These are phyloP conservation scores for Pseudochirops cupreus DNA, from an alignment of 2,797 vertebrate genomes.

Conservation along the genomic window DNA sequence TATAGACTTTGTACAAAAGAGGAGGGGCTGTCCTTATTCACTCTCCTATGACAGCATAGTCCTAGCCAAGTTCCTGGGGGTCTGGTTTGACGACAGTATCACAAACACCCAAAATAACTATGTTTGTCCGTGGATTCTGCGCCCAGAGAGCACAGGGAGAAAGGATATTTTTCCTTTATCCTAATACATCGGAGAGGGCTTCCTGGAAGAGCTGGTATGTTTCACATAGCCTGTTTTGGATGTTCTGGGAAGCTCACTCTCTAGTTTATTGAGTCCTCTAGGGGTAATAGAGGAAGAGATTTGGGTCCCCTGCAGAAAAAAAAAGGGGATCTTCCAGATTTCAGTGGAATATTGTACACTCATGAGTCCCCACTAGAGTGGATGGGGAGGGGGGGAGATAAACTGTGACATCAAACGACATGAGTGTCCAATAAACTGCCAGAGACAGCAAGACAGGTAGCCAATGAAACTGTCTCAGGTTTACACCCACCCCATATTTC, in stretches of 20 bases:
- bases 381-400: neutral
- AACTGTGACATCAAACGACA: conserved; percentile 12
- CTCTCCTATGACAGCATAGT: neutral
- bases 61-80: neutral
- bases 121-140: neutral
- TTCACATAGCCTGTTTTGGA: neutral
- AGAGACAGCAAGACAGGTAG: conserved; percentile 16
- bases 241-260: neutral
- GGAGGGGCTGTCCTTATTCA: neutral
- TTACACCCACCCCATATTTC: neutral
- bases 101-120: neutral
- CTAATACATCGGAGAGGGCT: neutral
- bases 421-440: conserved; percentile 34
- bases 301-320: neutral
- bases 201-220: neutral
- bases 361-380: neutral
- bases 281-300: conserved; percentile 50
- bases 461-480: neutral
- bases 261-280: conserved; percentile 9
- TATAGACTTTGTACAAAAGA: neutral
- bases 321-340: neutral
- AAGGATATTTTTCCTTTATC: conserved; percentile 7
- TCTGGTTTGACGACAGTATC: neutral
- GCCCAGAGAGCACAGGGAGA: neutral
- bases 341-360: neutral